Percentiles rank a stretch among this genome's conserved stretches.
These are phyloP conservation scores for Pardalotus punctatus DNA, from an alignment of 2,113 vertebrate genomes.

Conservation along the genomic window DNA sequence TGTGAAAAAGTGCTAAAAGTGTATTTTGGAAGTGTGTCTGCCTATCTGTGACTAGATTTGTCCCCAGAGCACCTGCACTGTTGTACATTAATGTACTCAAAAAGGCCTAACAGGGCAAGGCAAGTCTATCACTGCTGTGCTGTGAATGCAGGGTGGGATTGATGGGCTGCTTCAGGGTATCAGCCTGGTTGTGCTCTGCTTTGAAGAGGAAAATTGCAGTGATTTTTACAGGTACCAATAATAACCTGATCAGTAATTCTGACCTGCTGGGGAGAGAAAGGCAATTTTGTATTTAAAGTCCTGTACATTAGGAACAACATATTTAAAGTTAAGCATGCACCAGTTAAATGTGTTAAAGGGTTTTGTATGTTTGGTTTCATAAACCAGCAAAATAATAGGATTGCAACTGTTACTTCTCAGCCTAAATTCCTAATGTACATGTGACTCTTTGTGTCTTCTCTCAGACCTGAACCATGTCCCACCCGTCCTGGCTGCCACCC, in stretches of 20 bases:
- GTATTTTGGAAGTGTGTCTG: not conserved
- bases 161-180: not conserved
- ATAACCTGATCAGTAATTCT: not conserved
- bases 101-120: not conserved
- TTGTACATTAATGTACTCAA: not conserved
- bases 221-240: not conserved
- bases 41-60: not conserved
- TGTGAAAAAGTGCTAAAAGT: not conserved
- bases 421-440: accelerated
- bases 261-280: not conserved
- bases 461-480: conserved; percentile 79
- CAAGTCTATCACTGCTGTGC: not conserved
- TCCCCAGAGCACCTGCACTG: not conserved
- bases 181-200: not conserved
- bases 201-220: not conserved
- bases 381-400: not conserved
- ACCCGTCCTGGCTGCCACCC: conserved; percentile 83
- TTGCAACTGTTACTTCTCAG: not conserved
- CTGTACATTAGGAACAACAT: not conserved
- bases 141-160: not conserved
- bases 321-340: not conserved
- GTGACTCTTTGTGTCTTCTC: not conserved
- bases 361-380: not conserved
- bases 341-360: not conserved
- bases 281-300: not conserved